Conservation (phyloP, 1,140 invertebrate species). For the Caenorhabditis brenneri region DNA sequence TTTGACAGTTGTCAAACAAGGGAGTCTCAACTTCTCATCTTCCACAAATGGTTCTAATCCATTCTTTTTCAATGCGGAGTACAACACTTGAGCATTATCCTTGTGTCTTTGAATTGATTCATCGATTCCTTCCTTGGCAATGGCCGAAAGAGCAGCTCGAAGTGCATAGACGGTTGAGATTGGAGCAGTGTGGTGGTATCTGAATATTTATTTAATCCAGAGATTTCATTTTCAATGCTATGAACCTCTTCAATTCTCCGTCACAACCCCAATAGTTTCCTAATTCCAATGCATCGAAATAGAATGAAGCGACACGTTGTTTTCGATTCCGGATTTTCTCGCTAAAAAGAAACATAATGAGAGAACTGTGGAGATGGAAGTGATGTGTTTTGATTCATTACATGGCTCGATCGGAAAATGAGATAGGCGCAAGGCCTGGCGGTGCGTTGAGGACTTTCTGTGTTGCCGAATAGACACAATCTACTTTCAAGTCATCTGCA, state of each 20-base stretch:
- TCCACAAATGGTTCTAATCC: slow-evolving; percentile 78
- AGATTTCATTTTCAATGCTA: background rate
- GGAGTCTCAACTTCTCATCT: slow-evolving; percentile 76
- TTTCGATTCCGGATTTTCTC: slow-evolving; percentile 77
- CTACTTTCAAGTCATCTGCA: slow-evolving; percentile 81
- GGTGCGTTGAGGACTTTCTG: slow-evolving; percentile 84
- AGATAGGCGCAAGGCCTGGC: slow-evolving; percentile 83
- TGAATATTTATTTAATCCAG: slow-evolving; percentile 63
- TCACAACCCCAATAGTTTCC: slow-evolving; percentile 83
- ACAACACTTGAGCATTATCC: slow-evolving; percentile 76
- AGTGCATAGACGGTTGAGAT: slow-evolving; percentile 80
- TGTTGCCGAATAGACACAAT: slow-evolving; percentile 82
- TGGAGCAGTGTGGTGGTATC: slow-evolving; percentile 83
- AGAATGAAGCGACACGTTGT: slow-evolving; percentile 77
- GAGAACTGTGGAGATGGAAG: background rate
- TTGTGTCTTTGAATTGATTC: slow-evolving; percentile 78
- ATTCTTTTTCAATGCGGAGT: slow-evolving; percentile 76
- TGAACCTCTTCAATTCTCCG: slow-evolving; percentile 67
- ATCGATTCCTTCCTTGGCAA: slow-evolving; percentile 76
- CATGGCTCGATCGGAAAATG: slow-evolving; percentile 82
- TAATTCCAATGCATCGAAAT: slow-evolving; percentile 79
- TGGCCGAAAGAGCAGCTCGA: slow-evolving; percentile 78
- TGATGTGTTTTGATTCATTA: slow-evolving; percentile 70
- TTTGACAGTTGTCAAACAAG: slow-evolving; percentile 80
- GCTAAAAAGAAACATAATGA: slow-evolving; percentile 70